Evolutionary conservation across 1,140 invertebrate species (phyloP), one percentile per base, ranked within the genome.

Genomic region (Drosophila tani): DNA sequence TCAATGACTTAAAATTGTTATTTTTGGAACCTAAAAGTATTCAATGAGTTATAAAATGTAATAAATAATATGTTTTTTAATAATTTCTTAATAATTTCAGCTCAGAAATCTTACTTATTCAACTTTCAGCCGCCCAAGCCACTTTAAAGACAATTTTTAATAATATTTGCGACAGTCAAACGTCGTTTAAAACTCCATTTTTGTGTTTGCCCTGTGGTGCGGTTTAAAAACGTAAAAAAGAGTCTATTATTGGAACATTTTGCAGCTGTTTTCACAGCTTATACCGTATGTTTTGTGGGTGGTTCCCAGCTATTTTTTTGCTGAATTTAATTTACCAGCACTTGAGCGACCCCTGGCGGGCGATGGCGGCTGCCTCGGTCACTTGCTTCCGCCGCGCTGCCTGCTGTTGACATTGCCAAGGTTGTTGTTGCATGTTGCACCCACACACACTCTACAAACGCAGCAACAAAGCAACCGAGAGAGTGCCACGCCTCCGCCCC

Each of bases 371-470:
- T 40, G 53, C 53, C 21, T 40, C 57, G 82, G 67, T 78, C 78
- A 85, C 82, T 75, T 58, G 55, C 69, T 81, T 75, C 69, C 59
- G 75, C 62, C 59, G 46, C 15, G 58, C 45, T 76, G 75, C 57
- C 41, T 60, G 66, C 60, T 76, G 83, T 79, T 86, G 82, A 87
- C 82, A 86, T 76, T 85, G 82, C 63, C 82, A 86, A 86, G 82
- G 83, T 62, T 85, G 66, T 59, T 67, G 75, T 60, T 75, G 74
- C 53, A 85, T 75, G 63, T 50, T 75, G 49, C 40, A 55, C 46
- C 35, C 32, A 5, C 46, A 12, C 35, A 21, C 35, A 53, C 24
- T 15, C 9, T 8, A 17, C 49, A 32, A 40, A 49, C 19, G 35
- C 14, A 21, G 51, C 45, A 62, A 63, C 51, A 76, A 80, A 82